Evolutionary conservation across 2,113 vertebrate genomes (phyloP), one percentile per base, ranked within the genome.

Genomic region (Cepphus grylle): DNA sequence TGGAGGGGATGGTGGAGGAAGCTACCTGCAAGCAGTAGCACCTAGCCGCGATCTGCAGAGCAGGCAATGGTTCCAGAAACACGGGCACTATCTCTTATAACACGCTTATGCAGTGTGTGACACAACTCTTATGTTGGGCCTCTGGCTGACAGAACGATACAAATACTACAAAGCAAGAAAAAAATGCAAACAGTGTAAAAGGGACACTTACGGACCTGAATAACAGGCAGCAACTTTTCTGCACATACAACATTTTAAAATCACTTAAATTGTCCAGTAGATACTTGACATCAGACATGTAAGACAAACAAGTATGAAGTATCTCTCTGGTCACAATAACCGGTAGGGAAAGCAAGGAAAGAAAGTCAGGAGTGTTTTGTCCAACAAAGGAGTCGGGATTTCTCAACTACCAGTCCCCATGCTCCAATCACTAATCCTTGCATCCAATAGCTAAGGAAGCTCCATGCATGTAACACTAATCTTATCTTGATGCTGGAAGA

Each of bases 401-500:
- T 81, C 53, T 79, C 45, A 27, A 82, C 76, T 81, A 76, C 22
- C 12, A 12, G 42, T 55, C 53, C 76, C 76, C 26, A 11, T 9
- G 26, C 50, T 90, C 42, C 67, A 63, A 49, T 36, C 55, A 71
- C 47, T 91, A 90, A 92, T 86, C 74, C 47, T 49, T 49, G 22
- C 20, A 25, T 73, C 22, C 59, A 45, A 62, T 23, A 92, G 62
- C 70, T 80, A 55, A 92, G 67, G 85, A 93, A 86, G 74, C n/a
- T 94, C 67, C 76, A 80, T n/a, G 38, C 62, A 50, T 42, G 58
- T 86, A 86, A 72, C 74, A 77, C 71, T 85, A 73, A 92, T 93
- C 87, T 94, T 72, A 82, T 72, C 93, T 90, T 66, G 58, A 66
- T 90, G 74, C 78, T 86, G 36, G 49, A 80, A 86, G 90, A 78